Conservation (phyloP, 2,797 vertebrate genomes). For the Urocyon cinereoargenteus region DNA sequence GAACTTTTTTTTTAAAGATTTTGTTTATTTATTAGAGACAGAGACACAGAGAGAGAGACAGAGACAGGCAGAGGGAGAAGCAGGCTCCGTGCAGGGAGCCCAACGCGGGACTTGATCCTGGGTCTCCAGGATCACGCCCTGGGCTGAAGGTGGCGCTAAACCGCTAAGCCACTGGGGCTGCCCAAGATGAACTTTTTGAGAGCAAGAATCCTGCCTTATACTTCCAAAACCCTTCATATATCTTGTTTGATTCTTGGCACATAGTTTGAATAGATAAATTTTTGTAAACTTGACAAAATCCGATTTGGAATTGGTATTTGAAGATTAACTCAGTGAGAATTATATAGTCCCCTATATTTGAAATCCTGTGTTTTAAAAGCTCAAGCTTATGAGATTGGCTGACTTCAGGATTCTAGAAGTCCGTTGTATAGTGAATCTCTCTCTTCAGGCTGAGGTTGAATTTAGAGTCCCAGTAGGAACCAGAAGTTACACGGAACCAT, state of each 20-base stretch:
- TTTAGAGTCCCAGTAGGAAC: background rate
- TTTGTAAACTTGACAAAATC: conserved; percentile 20
- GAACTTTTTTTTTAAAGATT: too few relatives aligned
- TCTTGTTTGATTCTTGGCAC: background rate
- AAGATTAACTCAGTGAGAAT: background rate
- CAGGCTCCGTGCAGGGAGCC: too few relatives aligned
- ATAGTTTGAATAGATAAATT: background rate
- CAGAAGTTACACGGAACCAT: background rate
- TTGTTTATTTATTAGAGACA: too few relatives aligned
- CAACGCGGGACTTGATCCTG: too few relatives aligned
- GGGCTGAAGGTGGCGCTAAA: too few relatives aligned
- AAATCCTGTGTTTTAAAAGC: conserved; percentile 24
- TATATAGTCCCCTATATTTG: background rate
- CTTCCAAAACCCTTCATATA: background rate
- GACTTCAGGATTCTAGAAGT: background rate
- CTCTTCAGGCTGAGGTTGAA: background rate
- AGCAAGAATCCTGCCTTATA: background rate
- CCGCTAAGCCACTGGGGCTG: too few relatives aligned
- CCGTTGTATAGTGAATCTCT: background rate
- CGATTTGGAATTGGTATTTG: background rate
- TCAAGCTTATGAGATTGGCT: background rate
- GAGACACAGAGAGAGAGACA: too few relatives aligned
- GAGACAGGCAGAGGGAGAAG: too few relatives aligned
- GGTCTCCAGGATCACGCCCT: too few relatives aligned
- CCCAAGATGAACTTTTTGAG: background rate